Base-by-base conservation (phyloP, 2,797 vertebrate genomes). In the Melanotaenia boesemani region DNA sequence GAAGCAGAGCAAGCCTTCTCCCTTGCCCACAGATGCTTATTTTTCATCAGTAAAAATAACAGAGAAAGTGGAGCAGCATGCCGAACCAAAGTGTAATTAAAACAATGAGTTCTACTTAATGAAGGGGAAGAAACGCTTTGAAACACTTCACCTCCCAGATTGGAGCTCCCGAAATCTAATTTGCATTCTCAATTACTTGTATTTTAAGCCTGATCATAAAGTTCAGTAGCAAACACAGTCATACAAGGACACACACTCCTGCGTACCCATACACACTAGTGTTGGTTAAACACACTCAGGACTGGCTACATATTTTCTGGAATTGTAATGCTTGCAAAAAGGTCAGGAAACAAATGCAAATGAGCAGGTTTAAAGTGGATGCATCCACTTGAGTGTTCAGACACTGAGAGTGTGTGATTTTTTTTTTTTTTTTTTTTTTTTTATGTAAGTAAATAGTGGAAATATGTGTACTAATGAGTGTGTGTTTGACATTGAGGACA, bases 81-180 rank as follows among this genome's bases (percentile, higher is more conserved):
- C 82, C 72, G 64, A 89, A 86, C 76, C 74, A 61, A 82, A 88
- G 79, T 91, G 90, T 94, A 90, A 94, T 95, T 94, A 93, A 93
- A 93, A 93, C 92, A 92, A 92, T 92, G 83, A 92, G 89, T 89
- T 87, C 78, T 81, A 87, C 77, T 89, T 92, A 94, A 93, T 93
- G 90, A 93, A 91, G 92, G 84, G 86, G 89, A 86, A 90, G 82
- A 90, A 89, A 90, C 52, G 62, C 89, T 92, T 87, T 93, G 91
- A 93, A 94, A 83, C 87, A 89, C 83, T 92, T 88, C 89, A 83
- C 87, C 89, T 91, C 80, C 68, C 73, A 89, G 79, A 89, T 78
- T 74, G 82, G 79, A 90, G 83, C 82, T 75, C 59, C 84, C 68
- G 48, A 86, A 92, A 89, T 89, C 84, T 89, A 70, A 92, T 92